These are phyloP conservation scores for Neotoxoptera formosana DNA, from an alignment of 1,140 invertebrate species.

Conservation along the genomic window DNA sequence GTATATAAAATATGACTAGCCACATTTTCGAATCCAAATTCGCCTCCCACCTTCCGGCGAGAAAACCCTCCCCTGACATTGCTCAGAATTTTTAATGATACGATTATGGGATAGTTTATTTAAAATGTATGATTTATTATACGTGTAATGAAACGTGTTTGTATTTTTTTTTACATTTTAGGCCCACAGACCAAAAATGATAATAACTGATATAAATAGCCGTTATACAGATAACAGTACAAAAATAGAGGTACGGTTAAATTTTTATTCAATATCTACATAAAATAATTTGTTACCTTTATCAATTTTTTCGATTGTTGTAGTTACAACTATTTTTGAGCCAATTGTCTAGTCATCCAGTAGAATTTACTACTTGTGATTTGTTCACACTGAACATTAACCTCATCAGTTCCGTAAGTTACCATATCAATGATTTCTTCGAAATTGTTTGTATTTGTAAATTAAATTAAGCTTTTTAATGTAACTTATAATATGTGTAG, in stretches of 20 bases:
- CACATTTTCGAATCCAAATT: neutral
- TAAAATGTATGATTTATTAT: neutral
- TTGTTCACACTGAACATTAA: constrained; percentile 44
- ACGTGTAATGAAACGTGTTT: neutral
- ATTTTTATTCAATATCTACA: neutral
- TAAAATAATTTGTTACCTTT: neutral
- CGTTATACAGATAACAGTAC: neutral
- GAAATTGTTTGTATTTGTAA: neutral
- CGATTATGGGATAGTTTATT: neutral
- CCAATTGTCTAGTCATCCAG: constrained; percentile 28
- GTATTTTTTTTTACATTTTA: neutral
- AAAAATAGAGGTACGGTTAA: constrained; percentile 21
- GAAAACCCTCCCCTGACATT: neutral
- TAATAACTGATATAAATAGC: constrained; percentile 28
- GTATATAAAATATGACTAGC: neutral
- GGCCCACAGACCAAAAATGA: neutral
- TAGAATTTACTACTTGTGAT: constrained; percentile 50
- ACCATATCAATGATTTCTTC: neutral
- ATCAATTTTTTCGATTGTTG: neutral
- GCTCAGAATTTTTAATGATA: neutral
- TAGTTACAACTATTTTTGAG: constrained; percentile 19
- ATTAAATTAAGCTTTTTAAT: too few relatives aligned
- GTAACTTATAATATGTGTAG: neutral
- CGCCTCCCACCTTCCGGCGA: neutral
- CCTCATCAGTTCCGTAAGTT: constrained; percentile 53